A percentile compares a stretch with the other conserved stretches of the same genome.
phyloP scores from a whole-genome alignment of 2,113 vertebrate genomes.

The Plecturocebus donacophilus region DNA sequence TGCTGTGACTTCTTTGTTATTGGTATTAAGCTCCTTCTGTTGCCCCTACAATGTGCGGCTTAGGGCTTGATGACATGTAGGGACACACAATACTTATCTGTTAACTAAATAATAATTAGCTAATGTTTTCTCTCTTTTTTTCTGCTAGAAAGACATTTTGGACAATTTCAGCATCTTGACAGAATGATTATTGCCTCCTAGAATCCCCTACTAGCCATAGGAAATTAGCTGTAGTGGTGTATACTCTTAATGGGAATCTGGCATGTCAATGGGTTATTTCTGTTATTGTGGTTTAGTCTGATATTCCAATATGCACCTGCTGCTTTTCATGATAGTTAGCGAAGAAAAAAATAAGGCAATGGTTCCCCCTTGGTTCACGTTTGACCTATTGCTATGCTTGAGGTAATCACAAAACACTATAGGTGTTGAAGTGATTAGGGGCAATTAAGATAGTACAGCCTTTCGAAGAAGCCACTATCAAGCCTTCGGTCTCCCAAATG shows the following conservation, averaged over 20 bases:
- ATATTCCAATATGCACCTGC: constrained; percentile 65
- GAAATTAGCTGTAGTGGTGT: constrained; percentile 51
- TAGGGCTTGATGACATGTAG: background rate
- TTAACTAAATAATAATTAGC: constrained; percentile 56
- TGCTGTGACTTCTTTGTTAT: constrained; percentile 35
- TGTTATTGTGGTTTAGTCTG: constrained; percentile 67
- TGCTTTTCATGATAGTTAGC: constrained; percentile 67
- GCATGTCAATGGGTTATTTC: constrained; percentile 65
- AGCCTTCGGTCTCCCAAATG: constrained; percentile 78
- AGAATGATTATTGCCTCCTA: constrained; percentile 56
- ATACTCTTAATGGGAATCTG: constrained; percentile 62
- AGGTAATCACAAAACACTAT: constrained; percentile 79
- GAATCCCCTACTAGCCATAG: constrained; percentile 38
- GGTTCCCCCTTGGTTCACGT: constrained; percentile 60
- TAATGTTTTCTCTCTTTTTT: constrained; percentile 32
- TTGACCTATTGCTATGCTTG: constrained; percentile 79
- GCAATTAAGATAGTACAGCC: constrained; percentile 77
- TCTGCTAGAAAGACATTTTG: constrained; percentile 43
- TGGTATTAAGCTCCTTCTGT: background rate
- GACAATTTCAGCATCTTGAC: constrained; percentile 62
- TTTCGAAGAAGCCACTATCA: constrained; percentile 68
- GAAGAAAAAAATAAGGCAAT: background rate
- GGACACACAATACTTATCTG: background rate
- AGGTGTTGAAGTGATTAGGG: constrained; percentile 78
- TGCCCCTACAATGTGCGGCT: background rate